Conservation (phyloP, 2,113 vertebrate species). For the Cyprinodon tularosa region DNA sequence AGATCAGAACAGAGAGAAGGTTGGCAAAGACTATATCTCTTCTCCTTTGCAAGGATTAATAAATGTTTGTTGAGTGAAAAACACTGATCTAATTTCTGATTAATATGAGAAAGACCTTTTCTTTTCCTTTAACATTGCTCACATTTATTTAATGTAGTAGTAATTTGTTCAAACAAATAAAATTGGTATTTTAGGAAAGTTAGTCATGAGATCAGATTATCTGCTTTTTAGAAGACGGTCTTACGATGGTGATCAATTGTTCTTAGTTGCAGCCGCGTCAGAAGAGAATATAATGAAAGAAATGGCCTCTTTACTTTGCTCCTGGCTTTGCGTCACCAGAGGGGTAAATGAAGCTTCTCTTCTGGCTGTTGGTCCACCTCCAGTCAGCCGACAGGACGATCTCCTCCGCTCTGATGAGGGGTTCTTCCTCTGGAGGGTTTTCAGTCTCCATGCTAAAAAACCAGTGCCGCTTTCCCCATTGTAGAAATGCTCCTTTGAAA, state of each 20-base stretch:
- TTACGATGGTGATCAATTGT: background rate
- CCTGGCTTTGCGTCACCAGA: background rate
- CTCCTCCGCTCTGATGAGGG: background rate
- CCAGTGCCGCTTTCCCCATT: slow-evolving; percentile 2
- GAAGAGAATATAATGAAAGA: slow-evolving; percentile 1
- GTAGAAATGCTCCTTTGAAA: slow-evolving; percentile 5
- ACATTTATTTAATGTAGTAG: too few species aligned
- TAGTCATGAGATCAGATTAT: background rate
- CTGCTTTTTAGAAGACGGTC: background rate
- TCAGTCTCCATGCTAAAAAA: background rate
- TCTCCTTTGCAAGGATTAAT: too few species aligned
- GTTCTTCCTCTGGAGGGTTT: slow-evolving; percentile 1
- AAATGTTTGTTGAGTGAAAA: too few species aligned
- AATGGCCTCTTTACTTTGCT: slow-evolving; percentile 3
- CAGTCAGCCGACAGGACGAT: background rate
- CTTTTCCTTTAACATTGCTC: too few species aligned
- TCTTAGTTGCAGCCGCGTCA: background rate
- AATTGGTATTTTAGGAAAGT: background rate
- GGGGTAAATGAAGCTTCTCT: background rate
- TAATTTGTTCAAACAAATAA: too few species aligned
- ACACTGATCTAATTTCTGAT: too few species aligned
- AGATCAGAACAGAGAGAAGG: too few species aligned
- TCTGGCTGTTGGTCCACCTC: background rate
- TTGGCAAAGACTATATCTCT: too few species aligned
- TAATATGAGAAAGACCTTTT: too few species aligned